phyloP scores from a whole-genome alignment of 2,113 vertebrate species.

The Conger conger region DNA sequence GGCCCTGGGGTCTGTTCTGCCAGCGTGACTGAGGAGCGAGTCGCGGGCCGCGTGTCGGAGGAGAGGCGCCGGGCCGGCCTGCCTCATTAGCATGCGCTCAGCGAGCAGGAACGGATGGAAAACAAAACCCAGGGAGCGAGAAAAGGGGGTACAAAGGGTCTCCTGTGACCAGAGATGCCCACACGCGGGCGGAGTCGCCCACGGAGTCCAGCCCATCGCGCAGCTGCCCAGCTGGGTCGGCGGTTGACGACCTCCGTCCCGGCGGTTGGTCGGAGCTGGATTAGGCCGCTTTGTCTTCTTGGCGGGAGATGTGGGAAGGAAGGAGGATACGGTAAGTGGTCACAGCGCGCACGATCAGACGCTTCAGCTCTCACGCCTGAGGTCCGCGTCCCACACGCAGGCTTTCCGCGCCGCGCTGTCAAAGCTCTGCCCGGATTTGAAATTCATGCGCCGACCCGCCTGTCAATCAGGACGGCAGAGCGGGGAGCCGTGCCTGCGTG shows the following conservation, averaged over 20 bases:
- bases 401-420: not conserved
- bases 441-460: slow-evolving; percentile 4
- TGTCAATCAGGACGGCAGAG: slow-evolving; percentile 29
- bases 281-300: not conserved
- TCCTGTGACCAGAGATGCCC: not conserved
- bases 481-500: not conserved
- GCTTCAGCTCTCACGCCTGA: not conserved
- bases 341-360: not conserved
- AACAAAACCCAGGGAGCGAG: not conserved
- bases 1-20: not conserved
- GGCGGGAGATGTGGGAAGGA: not conserved
- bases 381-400: not conserved
- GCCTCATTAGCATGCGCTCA: not conserved
- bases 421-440: not conserved
- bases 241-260: no score
- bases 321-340: not conserved
- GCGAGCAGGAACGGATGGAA: not conserved
- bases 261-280: not conserved
- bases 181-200: not conserved
- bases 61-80: not conserved
- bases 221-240: not conserved
- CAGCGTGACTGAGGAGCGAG: not conserved
- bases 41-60: not conserved
- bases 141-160: not conserved
- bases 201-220: no score